Evolutionary conservation across 2,113 vertebrate species (phyloP).

Genomic region (Psephotus haematonotus): DNA sequence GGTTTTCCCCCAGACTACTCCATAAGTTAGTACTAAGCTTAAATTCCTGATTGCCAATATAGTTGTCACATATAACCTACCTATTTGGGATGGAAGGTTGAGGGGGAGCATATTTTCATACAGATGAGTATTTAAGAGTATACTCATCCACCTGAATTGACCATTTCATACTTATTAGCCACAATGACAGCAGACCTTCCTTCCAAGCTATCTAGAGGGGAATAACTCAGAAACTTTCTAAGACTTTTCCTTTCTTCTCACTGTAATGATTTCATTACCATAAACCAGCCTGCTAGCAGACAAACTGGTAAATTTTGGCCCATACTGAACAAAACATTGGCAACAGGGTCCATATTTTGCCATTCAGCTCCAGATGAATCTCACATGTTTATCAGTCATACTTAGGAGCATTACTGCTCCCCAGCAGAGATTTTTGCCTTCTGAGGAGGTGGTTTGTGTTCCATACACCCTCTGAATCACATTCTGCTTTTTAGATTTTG

Average conservation of each 20-base stretch:
- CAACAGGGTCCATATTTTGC: background rate
- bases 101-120: background rate
- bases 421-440: constrained; percentile 3
- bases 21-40: background rate
- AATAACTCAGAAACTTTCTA: background rate
- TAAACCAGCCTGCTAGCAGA: background rate
- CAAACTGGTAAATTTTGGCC: background rate
- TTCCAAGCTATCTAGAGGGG: background rate
- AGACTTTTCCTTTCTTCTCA: background rate
- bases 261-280: background rate
- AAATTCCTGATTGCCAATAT: background rate
- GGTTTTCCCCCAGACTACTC: background rate
- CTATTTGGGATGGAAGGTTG: background rate
- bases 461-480: constrained; percentile 29
- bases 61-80: background rate
- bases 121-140: background rate
- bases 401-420: background rate
- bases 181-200: background rate
- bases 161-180: background rate
- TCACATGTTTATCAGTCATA: constrained; percentile 13
- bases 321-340: background rate
- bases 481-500: constrained; percentile 17
- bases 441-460: constrained; percentile 4
- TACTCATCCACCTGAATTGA: background rate
- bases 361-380: background rate